These are phyloP conservation scores for Calyptomena viridis DNA, from an alignment of 2,113 vertebrate species.

Conservation along the genomic window DNA sequence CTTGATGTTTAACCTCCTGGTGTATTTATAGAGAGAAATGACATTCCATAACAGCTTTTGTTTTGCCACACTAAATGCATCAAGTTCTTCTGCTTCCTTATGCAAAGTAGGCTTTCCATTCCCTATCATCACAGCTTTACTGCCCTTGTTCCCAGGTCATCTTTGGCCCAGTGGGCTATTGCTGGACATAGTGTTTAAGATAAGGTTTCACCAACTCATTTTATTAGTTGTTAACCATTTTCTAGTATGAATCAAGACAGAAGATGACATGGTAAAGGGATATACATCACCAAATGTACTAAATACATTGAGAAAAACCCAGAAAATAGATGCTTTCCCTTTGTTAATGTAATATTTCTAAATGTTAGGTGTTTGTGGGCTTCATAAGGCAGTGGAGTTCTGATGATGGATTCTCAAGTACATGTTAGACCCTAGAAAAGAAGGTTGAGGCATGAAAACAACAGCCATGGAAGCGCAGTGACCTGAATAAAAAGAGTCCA, in stretches of 20 bases:
- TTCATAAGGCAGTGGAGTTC: background rate
- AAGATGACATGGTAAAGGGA: background rate
- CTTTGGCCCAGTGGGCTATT: background rate
- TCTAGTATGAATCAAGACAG: background rate
- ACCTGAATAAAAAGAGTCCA: background rate
- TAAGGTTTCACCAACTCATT: background rate
- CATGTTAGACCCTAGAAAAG: background rate
- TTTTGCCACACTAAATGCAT: background rate
- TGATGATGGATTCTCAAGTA: background rate
- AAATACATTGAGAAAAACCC: background rate
- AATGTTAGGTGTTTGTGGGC: background rate
- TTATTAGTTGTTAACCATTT: background rate
- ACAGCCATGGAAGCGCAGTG: background rate
- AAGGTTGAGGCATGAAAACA: background rate
- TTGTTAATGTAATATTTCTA: background rate
- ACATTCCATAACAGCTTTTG: constrained; percentile 20
- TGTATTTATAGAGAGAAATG: constrained; percentile 26
- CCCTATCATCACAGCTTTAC: background rate
- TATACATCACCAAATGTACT: background rate
- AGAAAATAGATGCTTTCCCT: background rate
- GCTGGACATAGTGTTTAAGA: background rate
- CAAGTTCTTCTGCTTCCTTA: background rate
- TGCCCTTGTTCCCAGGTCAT: background rate
- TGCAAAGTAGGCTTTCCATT: background rate
- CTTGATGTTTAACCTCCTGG: constrained; percentile 7